Conservation (phyloP, 2,113 vertebrate species). For the Mormyrus iriodes region DNA sequence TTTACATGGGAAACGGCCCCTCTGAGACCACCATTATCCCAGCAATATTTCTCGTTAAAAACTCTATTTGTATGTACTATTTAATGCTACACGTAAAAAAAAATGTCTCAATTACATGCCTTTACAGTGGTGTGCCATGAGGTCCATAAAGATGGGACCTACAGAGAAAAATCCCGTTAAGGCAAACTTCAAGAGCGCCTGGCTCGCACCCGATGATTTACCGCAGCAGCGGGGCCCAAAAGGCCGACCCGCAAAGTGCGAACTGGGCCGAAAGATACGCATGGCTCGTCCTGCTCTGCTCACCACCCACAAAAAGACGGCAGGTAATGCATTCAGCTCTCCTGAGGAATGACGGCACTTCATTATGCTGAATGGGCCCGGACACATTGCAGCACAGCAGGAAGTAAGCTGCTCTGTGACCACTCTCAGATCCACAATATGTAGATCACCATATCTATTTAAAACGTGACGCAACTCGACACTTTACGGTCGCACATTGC, state of each 20-base stretch:
- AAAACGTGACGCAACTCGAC: slow-evolving; percentile 52
- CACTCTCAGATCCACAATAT: slow-evolving; percentile 43
- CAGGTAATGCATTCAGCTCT: background rate
- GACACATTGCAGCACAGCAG: slow-evolving; percentile 37
- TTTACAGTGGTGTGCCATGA: background rate
- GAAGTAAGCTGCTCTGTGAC: slow-evolving; percentile 29
- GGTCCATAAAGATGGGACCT: background rate
- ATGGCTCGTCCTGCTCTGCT: background rate
- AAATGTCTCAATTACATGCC: slow-evolving; percentile 45
- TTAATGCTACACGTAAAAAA: slow-evolving; percentile 46
- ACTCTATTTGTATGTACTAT: slow-evolving; percentile 59
- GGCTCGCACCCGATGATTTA: background rate
- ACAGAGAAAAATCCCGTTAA: too few relatives aligned
- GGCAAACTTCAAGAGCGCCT: too few relatives aligned
- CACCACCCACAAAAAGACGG: background rate
- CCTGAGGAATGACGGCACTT: background rate
- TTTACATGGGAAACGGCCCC: slow-evolving; percentile 49
- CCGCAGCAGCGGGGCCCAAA: too few relatives aligned
- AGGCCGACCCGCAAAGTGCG: background rate
- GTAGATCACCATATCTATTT: slow-evolving; percentile 53
- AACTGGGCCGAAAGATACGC: background rate
- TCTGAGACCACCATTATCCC: slow-evolving; percentile 48
- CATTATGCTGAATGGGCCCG: slow-evolving; percentile 38
- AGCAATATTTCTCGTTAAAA: slow-evolving; percentile 47
- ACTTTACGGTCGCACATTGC: slow-evolving; percentile 43